These are phyloP conservation scores for Rhodophaea formosa DNA, from an alignment of 2,888 invertebrate species.

Conservation along the genomic window DNA sequence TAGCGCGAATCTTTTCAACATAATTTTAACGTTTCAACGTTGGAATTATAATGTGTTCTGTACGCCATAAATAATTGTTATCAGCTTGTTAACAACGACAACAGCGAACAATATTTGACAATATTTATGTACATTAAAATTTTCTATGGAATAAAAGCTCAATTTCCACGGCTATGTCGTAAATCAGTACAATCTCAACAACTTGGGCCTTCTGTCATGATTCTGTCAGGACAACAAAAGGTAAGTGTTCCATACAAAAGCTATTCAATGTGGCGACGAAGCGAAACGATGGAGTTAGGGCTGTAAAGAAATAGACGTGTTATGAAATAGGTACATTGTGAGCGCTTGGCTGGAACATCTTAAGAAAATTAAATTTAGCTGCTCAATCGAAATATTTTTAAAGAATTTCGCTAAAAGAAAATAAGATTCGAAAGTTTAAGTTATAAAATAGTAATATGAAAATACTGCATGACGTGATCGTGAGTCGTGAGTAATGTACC, in stretches of 20 bases:
- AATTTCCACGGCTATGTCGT: conserved; percentile 47
- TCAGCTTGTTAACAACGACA: conserved; percentile 15
- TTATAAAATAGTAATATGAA: not conserved
- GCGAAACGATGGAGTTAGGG: conserved; percentile 35
- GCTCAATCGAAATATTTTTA: too few relatives aligned
- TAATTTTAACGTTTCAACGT: not conserved
- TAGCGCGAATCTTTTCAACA: conserved; percentile 5
- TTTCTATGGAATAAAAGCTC: conserved; percentile 38
- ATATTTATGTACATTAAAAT: conserved; percentile 15
- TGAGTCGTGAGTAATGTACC: too few relatives aligned
- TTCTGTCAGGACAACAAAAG: conserved; percentile 56
- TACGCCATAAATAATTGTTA: conserved; percentile 13
- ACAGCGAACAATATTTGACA: conserved; percentile 7
- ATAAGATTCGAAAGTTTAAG: not conserved
- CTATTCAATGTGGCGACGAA: conserved; percentile 48
- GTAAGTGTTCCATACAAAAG: conserved; percentile 55
- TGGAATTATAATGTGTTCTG: not conserved
- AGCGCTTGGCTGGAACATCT: not conserved
- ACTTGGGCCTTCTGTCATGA: conserved; percentile 50
- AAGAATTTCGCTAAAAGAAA: not conserved
- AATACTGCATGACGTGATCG: too few relatives aligned
- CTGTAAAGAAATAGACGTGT: conserved; percentile 27
- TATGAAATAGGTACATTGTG: conserved; percentile 17
- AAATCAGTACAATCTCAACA: conserved; percentile 54
- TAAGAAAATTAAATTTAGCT: not conserved